Percentiles rank a stretch among this genome's conserved stretches.
Evolutionary conservation across 2,797 vertebrate species (phyloP).

Genomic region (Sebastes steindachneri): DNA sequence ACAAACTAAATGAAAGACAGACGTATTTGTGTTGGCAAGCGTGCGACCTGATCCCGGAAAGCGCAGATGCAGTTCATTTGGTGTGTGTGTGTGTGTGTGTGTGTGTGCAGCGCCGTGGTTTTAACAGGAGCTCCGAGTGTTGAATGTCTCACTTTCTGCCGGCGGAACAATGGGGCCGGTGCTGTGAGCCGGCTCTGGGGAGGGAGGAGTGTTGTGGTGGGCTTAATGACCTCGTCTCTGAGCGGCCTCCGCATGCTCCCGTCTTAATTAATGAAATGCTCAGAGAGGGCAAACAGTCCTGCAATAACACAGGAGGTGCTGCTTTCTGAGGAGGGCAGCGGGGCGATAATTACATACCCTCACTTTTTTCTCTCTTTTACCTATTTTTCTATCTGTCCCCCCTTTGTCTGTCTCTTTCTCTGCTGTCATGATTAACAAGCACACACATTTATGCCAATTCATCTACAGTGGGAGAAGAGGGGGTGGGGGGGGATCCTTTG

Average conservation of each 20-base stretch:
- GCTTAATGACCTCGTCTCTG: slow-evolving; percentile 76
- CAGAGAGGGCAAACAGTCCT: slow-evolving; percentile 72
- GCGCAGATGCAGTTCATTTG: slow-evolving; percentile 69
- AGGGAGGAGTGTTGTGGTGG: slow-evolving; percentile 73
- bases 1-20: slow-evolving; percentile 74
- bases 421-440: slow-evolving; percentile 75
- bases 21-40: slow-evolving; percentile 72
- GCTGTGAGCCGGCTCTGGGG: slow-evolving; percentile 61
- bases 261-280: slow-evolving; percentile 78
- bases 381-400: slow-evolving; percentile 39
- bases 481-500: slow-evolving; percentile 43
- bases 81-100: background rate
- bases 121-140: slow-evolving; percentile 61
- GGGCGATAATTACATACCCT: slow-evolving; percentile 73
- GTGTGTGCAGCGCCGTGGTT: slow-evolving; percentile 5
- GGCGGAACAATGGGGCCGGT: slow-evolving; percentile 69
- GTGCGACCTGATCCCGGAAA: slow-evolving; percentile 62
- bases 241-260: slow-evolving; percentile 63
- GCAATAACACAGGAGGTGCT: slow-evolving; percentile 73
- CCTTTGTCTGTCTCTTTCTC: slow-evolving; percentile 54
- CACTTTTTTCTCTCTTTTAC: slow-evolving; percentile 33
- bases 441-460: slow-evolving; percentile 72
- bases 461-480: slow-evolving; percentile 52
- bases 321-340: slow-evolving; percentile 64
- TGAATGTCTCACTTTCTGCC: slow-evolving; percentile 77